Evolutionary conservation across 2,113 vertebrate genomes (phyloP), one percentile per base, ranked within the genome.

Genomic region (Sciurus niger): DNA sequence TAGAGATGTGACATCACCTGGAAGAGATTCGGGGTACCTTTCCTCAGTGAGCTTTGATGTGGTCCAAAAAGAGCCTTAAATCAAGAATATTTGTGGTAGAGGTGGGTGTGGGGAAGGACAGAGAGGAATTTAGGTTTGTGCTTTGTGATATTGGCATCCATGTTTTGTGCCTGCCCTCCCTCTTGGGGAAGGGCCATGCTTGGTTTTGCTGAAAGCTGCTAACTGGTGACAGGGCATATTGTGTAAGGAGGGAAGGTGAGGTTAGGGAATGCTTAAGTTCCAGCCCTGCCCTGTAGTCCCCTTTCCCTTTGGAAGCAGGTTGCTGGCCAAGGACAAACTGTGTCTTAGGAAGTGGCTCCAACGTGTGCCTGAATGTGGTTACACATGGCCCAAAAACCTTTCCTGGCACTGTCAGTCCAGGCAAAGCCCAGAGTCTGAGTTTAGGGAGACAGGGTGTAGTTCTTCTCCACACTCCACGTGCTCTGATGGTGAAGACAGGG

Each of bases 21-120:
- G 79, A 51, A 43, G 82, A 89, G 80, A 58, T 80, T 65, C 1
- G 2, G 74, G 93, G 77, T 43, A 34, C 83, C 78, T 91, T 82
- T 92, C 94, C 85, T 86, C 74, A 76, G 72, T 85, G 93, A 95
- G 93, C 90, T 97, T 90, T 88, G 90, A 84, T 92, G 67, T 93
- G 95, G 96, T 94, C 95, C 92, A 72, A 60, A 95, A 94, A 95
- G 95, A 97, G 96, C 97, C 96, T 98, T 97, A 96, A 95, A 86
- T 93, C 93, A 92, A 94, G 96, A 93, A 28, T 93, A n/a, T 80
- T 58, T 94, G 93, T 94, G 85, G 70, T 83, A 20, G 74, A 87
- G 80, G 48, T 93, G 58, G 72, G 40, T 32, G 10, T 94, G 76
- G 89, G 76, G 67, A 68, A 82, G 76, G 37, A 5, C 78, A 65